These are phyloP conservation scores for Dryobota labecula DNA, from an alignment of 2,888 invertebrate genomes.

Conservation along the genomic window DNA sequence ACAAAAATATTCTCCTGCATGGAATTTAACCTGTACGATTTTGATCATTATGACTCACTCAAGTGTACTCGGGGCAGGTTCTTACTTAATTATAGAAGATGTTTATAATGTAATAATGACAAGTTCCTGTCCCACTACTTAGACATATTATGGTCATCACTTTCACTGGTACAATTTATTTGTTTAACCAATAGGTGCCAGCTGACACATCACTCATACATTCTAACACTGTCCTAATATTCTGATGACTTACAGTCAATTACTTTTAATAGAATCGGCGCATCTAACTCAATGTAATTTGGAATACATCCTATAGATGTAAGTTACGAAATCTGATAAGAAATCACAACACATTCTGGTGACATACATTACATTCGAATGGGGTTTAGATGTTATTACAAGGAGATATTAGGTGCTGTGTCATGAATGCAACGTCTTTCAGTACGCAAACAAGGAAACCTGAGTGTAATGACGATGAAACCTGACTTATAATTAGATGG, in stretches of 20 bases:
- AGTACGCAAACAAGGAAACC: slow-evolving; percentile 31
- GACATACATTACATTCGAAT: slow-evolving; percentile 47
- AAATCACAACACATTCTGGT: slow-evolving; percentile 50
- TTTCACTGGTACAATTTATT: slow-evolving; percentile 39
- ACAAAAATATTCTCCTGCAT: neutral
- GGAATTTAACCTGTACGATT: neutral
- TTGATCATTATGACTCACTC: neutral
- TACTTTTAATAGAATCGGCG: slow-evolving; percentile 4
- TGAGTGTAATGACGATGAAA: slow-evolving; percentile 47
- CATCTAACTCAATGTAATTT: slow-evolving; percentile 24
- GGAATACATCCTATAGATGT: slow-evolving; percentile 18
- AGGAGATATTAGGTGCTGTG: slow-evolving; percentile 9
- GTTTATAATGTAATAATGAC: neutral
- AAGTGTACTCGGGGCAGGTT: neutral
- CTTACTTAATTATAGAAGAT: neutral
- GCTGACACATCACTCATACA: slow-evolving; percentile 28
- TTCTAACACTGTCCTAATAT: slow-evolving; percentile 15
- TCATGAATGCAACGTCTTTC: slow-evolving; percentile 16
- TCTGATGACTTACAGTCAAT: slow-evolving; percentile 7
- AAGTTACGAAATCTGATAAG: slow-evolving; percentile 56
- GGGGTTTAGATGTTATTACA: slow-evolving; percentile 7
- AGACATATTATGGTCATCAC: slow-evolving; percentile 20
- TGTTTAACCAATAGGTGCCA: neutral
- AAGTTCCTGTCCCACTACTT: neutral
- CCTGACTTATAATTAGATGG: slow-evolving; percentile 44